phyloP scores from a whole-genome alignment of 2,888 invertebrate species.

The Proisotoma minuta region DNA sequence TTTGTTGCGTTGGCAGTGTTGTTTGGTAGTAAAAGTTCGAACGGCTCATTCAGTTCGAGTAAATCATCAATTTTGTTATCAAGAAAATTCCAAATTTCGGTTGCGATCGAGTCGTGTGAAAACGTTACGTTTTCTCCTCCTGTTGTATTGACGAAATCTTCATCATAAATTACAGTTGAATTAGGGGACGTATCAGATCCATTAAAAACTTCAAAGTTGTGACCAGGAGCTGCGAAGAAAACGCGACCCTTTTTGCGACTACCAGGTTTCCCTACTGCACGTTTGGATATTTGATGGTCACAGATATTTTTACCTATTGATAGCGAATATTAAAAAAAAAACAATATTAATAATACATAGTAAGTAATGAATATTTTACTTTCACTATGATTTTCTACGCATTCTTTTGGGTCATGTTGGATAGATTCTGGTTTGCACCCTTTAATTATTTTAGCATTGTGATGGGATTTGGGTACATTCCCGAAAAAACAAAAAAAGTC shows the following conservation, averaged over 20 bases:
- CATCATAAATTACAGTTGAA: background rate
- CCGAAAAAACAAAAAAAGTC: slow-evolving; percentile 22
- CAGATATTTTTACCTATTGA: slow-evolving; percentile 2
- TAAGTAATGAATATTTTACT: background rate
- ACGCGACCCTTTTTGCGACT: background rate
- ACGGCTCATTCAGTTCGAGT: slow-evolving; percentile 1
- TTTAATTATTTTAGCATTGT: background rate
- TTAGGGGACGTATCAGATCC: background rate
- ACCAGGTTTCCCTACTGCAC: background rate
- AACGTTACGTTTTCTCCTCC: background rate
- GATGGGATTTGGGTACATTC: background rate
- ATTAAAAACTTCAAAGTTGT: background rate
- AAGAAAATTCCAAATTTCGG: slow-evolving; percentile 26
- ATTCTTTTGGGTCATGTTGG: background rate
- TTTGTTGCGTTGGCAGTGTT: background rate
- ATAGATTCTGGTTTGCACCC: slow-evolving; percentile 11
- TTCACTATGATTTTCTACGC: background rate
- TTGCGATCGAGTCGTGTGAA: slow-evolving; percentile 6
- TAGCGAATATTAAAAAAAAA: background rate
- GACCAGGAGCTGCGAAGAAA: background rate
- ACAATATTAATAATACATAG: background rate
- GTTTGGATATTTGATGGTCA: background rate
- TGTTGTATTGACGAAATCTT: slow-evolving; percentile 6
- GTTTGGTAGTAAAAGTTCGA: background rate
- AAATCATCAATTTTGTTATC: slow-evolving; percentile 20